A percentile compares a stretch with the other conserved stretches of the same genome.
phyloP scores from a whole-genome alignment of 2,113 vertebrate species.

The Uria lomvia region DNA sequence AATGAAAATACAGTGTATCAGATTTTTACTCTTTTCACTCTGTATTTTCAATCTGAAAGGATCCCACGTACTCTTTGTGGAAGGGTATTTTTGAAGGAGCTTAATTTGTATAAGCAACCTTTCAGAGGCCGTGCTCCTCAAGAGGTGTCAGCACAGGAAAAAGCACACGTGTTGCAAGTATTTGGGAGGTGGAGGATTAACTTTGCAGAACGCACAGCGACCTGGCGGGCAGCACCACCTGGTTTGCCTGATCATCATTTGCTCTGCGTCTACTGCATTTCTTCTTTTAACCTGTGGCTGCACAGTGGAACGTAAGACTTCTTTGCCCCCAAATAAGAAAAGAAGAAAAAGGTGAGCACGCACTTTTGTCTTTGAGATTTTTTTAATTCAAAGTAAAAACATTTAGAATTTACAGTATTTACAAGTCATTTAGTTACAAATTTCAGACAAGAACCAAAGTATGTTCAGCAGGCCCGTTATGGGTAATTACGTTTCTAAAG shows the following conservation, averaged over 20 bases:
- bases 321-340: neutral
- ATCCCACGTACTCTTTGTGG: neutral
- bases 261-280: neutral
- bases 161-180: neutral
- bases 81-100: neutral
- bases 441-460: neutral
- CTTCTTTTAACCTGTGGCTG: neutral
- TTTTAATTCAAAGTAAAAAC: neutral
- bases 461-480: neutral
- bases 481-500: neutral
- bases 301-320: neutral
- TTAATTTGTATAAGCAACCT: neutral
- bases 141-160: neutral
- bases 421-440: neutral
- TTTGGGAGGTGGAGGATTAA: neutral
- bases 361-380: neutral
- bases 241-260: neutral
- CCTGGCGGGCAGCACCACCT: neutral
- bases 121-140: neutral
- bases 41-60: neutral
- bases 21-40: neutral
- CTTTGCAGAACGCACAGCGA: neutral
- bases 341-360: neutral
- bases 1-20: neutral
- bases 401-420: neutral